Base-by-base conservation (phyloP, 2,888 invertebrate genomes). In the Callosobruchus maculatus region DNA sequence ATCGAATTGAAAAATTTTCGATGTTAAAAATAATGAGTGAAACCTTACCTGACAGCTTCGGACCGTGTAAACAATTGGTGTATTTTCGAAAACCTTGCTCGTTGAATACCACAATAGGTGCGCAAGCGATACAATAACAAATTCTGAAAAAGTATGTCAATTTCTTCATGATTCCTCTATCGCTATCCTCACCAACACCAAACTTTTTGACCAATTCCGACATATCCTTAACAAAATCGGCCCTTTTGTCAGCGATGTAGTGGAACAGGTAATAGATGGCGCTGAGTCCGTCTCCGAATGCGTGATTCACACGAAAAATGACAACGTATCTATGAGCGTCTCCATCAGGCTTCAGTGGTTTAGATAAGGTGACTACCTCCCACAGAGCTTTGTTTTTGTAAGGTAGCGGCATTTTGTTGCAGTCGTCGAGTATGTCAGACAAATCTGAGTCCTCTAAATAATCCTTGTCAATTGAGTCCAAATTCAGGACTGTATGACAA, bases 291-390 rank as follows among this genome's bases (percentile, higher is more conserved):
- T 74, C 74, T 30, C 72, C 72, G 22, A 72, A 26, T 22, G 67
- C 21, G 21, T 74, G 74, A 67, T 68, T 72, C 20, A 72, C 70
- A 21, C 74, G 70, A 7, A 74, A 5, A 9, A 74, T 9, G 20
- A 72, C n/a, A 21, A 67, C 69, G 68, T 49, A 72, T 18, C 13
- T 3, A n/a, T 20, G 26, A 20, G 67, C 7, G 21, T 30, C 20
- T 66, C 21, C 22, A 13, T 70, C 70, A 21, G 71, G 67, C 13
- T 26, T 26, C 7, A 26, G 26, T 26, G 72, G 74, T 20, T 70
- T 74, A n/a, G 78, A 76, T 3, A 86, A 88, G 0, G 90, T 83
- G 67, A 90, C 80, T 72, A 90, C 88, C 84, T 90, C 89, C 87
- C 90, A 90, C 0, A 88, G 83, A 0, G 88, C 87, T 49, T 86